Base-by-base conservation (phyloP, 2,888 invertebrate species). In the Blomia tropicalis region DNA sequence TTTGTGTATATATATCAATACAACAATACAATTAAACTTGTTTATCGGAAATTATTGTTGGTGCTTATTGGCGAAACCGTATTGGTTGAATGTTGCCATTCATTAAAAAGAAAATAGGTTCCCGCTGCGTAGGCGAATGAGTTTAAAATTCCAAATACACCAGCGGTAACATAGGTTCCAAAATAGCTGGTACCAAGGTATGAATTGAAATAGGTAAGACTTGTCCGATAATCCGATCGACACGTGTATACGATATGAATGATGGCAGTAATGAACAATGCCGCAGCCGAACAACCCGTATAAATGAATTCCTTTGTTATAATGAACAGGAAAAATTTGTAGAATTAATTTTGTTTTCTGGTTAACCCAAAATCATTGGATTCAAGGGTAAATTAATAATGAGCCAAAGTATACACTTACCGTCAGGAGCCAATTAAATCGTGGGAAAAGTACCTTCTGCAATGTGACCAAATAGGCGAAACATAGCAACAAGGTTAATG, bases 211-310 rank as follows among this genome's bases (percentile, higher is more conserved):
- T 65, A 60, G 4, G 59, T 62, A n/a, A 67, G 58, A 22, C 51
- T 60, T 29, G 63, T 65, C 11, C 65, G 63, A 61, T 68, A 68
- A 58, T 66, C 64, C 22, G 60, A 53, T n/a, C 65, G 59, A 11
- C 63, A 63, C 17, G 67, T 67, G 44, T 67, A 76, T 0, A 83
- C 79, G 68, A 90, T 78, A 72, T 88, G 83, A 27, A 84, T 81
- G 68, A 89, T 83, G 75, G 86, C 86, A 1, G 83, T 88, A 67
- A 86, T 82, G 68, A 82, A 77, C 74, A 88, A 88, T 67, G 85
- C 75, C 23, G 84, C 71, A 0, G 85, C 78, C 69, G 81, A 79
- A 66, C 84, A 76, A 36, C 77, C 80, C 14, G 84, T 84, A 71
- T 87, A 85, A 65, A 87, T 75, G 69, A 88, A 75, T 77, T 90